Percentiles rank a stretch among this genome's conserved stretches.
These are phyloP conservation scores for Hetaerina titia DNA, from an alignment of 2,888 invertebrate genomes.

Conservation along the genomic window DNA sequence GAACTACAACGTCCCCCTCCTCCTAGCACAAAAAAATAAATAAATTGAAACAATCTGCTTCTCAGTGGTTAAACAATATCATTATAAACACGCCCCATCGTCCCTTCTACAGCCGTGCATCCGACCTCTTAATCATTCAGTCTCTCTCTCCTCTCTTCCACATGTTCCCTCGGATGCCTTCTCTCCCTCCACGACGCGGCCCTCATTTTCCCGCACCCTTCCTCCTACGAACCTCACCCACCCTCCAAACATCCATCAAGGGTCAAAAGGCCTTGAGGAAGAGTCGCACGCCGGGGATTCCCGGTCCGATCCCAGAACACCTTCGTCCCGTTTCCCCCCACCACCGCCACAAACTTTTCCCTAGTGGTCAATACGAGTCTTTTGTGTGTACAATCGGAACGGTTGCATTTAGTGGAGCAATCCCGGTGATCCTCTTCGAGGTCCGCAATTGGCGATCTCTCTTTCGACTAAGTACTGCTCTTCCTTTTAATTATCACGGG, in stretches of 20 bases:
- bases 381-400: no score
- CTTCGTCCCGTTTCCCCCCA: no score
- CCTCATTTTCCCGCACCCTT: neutral
- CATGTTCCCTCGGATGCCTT: neutral
- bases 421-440: no score
- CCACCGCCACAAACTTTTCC: no score
- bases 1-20: neutral
- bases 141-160: neutral
- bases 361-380: no score
- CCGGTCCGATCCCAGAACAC: no score
- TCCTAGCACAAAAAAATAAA: neutral
- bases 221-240: neutral
- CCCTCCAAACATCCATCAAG: neutral
- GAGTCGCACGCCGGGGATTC: no score
- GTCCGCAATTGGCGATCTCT: no score
- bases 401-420: no score
- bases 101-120: neutral
- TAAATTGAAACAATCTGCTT: neutral
- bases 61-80: constrained; percentile 42
- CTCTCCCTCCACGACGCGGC: neutral
- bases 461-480: no score
- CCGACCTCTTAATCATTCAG: constrained; percentile 13
- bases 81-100: constrained; percentile 29
- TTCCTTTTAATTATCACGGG: no score
- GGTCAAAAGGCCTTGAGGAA: no score